Evolutionary conservation across 1,140 invertebrate genomes (phyloP), one percentile per base, ranked within the genome.

Genomic region (Drosophila pallidifrons): DNA sequence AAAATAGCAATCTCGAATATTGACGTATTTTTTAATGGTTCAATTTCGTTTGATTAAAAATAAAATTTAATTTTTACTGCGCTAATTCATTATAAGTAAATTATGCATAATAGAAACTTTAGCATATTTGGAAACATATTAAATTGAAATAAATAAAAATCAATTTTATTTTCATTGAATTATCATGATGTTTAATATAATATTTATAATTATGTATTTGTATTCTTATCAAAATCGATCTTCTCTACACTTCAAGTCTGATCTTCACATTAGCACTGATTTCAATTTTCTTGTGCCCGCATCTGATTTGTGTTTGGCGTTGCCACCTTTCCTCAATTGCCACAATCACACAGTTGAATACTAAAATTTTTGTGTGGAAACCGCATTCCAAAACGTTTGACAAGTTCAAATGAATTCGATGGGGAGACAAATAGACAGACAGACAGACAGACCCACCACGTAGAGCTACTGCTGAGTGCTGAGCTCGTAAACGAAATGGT

Each of bases 321-420:
- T n/a, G 4, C 32, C 35, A 57, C 32, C 35, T 57, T 10, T 8
- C 20, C 0, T 55, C 7, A 16, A 10, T 55, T 55, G 3, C 2
- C 10, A 2, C 32, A 35, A 30, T 1, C 49, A 47, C 1, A 16
- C 49, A 51, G 20, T n/a, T 54, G 51, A 6, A 6, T 41, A 38
- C 8, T 25, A 0, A 25, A 25, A 16, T 1, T 41, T 6, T 11
- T n/a, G 16, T 49, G 11, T 55, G 30, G 41, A 78, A 82, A 64
- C 65, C 66, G 58, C 77, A 79, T 82, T 67, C 75, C 75, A 8
- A 75, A 61, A 58, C 66, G 70, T 80, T 51, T 49, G 11, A 46
- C 11, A 11, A 68, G n/a, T 79, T 82, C 73, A 13, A 15, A 47
- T 45, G 68, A 86, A 86, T 65, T 49, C 16, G 13, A 16, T 13